phyloP scores from a whole-genome alignment of 35 echinoderm and acorn worm genomes.

The Diadema setosum region DNA sequence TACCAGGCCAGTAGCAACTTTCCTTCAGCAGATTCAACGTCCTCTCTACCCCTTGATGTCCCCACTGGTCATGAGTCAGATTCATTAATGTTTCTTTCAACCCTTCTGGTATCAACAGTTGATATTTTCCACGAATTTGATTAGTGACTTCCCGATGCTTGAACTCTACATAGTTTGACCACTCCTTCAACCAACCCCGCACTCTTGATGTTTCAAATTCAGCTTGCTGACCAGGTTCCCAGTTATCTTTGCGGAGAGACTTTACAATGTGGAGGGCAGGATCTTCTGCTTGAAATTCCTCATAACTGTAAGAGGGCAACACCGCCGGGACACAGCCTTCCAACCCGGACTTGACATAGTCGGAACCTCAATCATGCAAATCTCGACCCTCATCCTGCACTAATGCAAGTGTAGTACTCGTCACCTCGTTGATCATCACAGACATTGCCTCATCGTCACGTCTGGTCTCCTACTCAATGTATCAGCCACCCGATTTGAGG shows the following conservation, averaged over 20 bases:
- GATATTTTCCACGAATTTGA: background rate
- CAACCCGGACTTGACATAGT: no score
- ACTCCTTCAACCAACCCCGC: background rate
- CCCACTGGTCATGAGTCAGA: conserved; percentile 27
- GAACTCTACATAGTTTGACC: background rate
- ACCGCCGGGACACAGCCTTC: no score
- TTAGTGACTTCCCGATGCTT: background rate
- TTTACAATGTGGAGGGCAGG: no score
- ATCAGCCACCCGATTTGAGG: conserved; percentile 45
- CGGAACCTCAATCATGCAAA: no score
- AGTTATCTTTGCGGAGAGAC: no score
- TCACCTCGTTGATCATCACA: background rate
- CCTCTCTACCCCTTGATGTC: conserved; percentile 28
- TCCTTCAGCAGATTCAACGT: background rate
- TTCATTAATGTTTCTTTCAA: conserved; percentile 4
- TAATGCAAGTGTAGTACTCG: no score
- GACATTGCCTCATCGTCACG: background rate
- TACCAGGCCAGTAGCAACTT: conserved; percentile 43
- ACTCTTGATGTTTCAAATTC: no score
- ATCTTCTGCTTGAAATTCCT: no score
- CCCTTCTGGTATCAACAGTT: conserved; percentile 12
- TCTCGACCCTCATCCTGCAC: no score
- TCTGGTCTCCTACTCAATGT: conserved; percentile 33
- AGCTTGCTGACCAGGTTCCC: no score
- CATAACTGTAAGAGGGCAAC: no score